These are phyloP conservation scores for Dreissena rostriformis DNA, from an alignment of 1,140 invertebrate species.

Conservation along the genomic window DNA sequence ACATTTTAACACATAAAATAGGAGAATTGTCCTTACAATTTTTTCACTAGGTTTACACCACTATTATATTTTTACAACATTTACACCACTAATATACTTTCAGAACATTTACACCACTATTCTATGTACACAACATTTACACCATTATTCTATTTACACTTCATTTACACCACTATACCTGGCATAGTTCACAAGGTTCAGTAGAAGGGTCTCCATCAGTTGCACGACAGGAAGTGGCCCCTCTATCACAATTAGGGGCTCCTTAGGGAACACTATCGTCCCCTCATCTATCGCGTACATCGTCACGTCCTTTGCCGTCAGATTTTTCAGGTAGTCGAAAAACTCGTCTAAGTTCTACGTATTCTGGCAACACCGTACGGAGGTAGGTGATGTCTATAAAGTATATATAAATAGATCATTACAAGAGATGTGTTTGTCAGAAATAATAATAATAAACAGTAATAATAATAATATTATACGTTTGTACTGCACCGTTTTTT, in stretches of 20 bases:
- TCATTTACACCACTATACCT: constrained; percentile 82
- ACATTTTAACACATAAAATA: too few relatives aligned
- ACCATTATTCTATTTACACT: not conserved
- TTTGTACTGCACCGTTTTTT: too few relatives aligned
- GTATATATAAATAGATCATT: too few relatives aligned
- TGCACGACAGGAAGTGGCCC: constrained; percentile 98
- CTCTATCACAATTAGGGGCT: constrained; percentile 96
- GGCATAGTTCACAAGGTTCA: constrained; percentile 98
- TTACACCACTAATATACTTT: too few relatives aligned
- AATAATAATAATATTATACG: too few relatives aligned
- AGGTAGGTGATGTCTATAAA: constrained; percentile 96
- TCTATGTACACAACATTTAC: too few relatives aligned
- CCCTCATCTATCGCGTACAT: constrained; percentile 97
- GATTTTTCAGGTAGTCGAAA: constrained; percentile 91
- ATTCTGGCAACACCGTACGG: constrained; percentile 90
- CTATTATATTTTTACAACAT: too few relatives aligned
- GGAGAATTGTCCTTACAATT: too few relatives aligned
- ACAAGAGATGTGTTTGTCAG: too few relatives aligned
- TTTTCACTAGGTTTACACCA: too few relatives aligned
- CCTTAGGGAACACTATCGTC: constrained; percentile 98
- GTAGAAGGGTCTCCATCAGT: constrained; percentile 96
- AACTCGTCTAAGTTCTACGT: constrained; percentile 95
- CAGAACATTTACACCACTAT: too few relatives aligned
- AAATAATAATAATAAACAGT: too few relatives aligned
- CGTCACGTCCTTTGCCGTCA: constrained; percentile 93